These are phyloP conservation scores for Urocolius indicus DNA, from an alignment of 2,113 vertebrate species.

Conservation along the genomic window DNA sequence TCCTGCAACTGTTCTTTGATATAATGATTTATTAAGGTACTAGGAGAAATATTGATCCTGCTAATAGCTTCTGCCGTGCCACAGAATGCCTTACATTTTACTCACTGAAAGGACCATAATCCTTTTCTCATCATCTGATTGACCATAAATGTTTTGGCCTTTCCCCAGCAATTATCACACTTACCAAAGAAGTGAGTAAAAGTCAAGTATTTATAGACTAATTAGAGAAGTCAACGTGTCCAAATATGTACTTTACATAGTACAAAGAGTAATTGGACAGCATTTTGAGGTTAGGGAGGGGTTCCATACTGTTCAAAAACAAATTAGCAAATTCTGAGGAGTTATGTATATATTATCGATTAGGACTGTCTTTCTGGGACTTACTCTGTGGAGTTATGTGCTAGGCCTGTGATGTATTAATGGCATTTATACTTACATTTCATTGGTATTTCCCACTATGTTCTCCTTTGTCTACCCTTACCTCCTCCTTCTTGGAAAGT, in stretches of 20 bases:
- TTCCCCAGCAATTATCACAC: constrained; percentile 77
- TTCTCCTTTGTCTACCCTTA: neutral
- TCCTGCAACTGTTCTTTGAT: constrained; percentile 77
- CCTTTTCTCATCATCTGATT: constrained; percentile 79
- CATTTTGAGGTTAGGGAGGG: neutral
- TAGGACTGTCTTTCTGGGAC: neutral
- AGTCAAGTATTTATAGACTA: constrained; percentile 78
- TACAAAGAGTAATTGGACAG: neutral
- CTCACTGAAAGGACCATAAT: constrained; percentile 76
- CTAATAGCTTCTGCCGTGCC: constrained; percentile 82
- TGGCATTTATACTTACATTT: neutral
- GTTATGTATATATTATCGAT: neutral
- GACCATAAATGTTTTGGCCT: constrained; percentile 81
- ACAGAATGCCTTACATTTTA: constrained; percentile 82
- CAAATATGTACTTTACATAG: constrained; percentile 49
- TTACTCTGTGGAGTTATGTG: neutral
- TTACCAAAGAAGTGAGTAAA: constrained; percentile 72
- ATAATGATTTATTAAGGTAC: constrained; percentile 85
- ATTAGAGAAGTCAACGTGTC: constrained; percentile 74
- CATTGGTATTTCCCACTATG: neutral
- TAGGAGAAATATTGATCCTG: constrained; percentile 82
- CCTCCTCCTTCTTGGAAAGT: neutral
- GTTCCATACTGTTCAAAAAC: neutral
- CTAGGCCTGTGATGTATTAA: neutral
- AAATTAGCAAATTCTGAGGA: neutral